Evolutionary conservation across 2,113 vertebrate genomes (phyloP).

Genomic region (Merops nubicus): DNA sequence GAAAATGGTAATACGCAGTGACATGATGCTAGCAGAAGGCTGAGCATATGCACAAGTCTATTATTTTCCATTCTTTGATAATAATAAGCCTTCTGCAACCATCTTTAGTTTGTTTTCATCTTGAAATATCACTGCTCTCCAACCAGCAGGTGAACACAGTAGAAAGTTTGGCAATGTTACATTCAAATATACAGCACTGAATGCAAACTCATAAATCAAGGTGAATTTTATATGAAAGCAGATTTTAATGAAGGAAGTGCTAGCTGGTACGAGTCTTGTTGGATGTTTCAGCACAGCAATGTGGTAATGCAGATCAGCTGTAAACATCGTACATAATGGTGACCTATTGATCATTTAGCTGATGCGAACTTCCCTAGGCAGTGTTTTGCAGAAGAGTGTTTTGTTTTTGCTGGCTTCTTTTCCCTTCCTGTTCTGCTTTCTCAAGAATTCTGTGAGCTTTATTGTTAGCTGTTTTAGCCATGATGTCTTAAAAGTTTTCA

Average conservation of each 20-base stretch:
- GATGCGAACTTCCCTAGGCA: slow-evolving; percentile 7
- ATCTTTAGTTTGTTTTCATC: slow-evolving; percentile 44
- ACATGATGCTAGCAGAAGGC: slow-evolving; percentile 20
- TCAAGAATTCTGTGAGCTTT: slow-evolving; percentile 1
- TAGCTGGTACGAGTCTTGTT: not conserved
- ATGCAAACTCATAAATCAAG: slow-evolving; percentile 25
- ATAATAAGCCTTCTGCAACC: slow-evolving; percentile 1
- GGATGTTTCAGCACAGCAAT: slow-evolving; percentile 19
- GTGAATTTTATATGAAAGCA: slow-evolving; percentile 38
- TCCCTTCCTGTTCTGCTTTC: slow-evolving; percentile 19
- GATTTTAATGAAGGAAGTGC: slow-evolving; percentile 45
- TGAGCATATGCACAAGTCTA: slow-evolving; percentile 42
- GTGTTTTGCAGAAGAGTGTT: not conserved
- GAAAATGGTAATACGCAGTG: not conserved
- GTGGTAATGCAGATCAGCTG: slow-evolving; percentile 46
- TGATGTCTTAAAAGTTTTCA: slow-evolving; percentile 40
- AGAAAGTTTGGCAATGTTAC: slow-evolving; percentile 9
- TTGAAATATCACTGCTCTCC: slow-evolving; percentile 2
- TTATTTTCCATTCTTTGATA: slow-evolving; percentile 44
- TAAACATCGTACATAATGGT: slow-evolving; percentile 15
- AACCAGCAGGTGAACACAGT: slow-evolving; percentile 34
- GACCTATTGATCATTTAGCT: slow-evolving; percentile 26
- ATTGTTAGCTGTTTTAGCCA: slow-evolving; percentile 48
- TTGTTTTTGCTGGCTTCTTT: slow-evolving; percentile 36
- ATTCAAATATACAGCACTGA: not conserved